Evolutionary conservation across 92 coral and sea anemone species (phyloP).

Genomic region (Plumapathes pennacea): DNA sequence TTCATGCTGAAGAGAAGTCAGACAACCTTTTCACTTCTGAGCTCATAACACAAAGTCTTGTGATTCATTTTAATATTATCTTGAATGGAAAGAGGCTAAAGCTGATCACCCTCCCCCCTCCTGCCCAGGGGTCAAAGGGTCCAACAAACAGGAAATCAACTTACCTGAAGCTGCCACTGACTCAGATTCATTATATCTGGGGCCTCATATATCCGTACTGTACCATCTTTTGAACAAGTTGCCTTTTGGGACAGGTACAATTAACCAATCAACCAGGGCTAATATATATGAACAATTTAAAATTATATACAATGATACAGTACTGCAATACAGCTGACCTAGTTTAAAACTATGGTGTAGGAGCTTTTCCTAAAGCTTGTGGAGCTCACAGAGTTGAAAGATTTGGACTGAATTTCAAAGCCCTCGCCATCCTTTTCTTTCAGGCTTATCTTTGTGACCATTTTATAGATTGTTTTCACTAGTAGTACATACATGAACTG

Average conservation of each 20-base stretch:
- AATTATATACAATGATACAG: background rate
- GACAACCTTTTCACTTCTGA: no score
- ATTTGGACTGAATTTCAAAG: no score
- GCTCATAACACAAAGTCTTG: no score
- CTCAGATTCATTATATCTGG: slow-evolving; percentile 90
- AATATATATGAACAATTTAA: background rate
- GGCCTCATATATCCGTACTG: slow-evolving; percentile 95
- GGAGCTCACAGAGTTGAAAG: no score
- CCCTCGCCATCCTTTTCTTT: no score
- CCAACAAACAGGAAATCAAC: background rate
- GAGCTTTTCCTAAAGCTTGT: background rate
- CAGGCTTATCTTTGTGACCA: no score
- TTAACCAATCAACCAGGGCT: no score
- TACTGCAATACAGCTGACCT: background rate
- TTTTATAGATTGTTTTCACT: no score
- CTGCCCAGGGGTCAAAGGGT: background rate
- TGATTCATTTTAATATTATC: no score
- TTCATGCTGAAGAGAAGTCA: slow-evolving; percentile 69
- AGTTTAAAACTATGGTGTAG: background rate
- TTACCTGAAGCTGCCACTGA: slow-evolving; percentile 87
- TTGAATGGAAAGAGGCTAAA: background rate
- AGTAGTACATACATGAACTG: no score
- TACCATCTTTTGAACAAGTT: slow-evolving; percentile 98
- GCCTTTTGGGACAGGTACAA: no score
- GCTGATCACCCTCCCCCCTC: background rate